phyloP scores from a whole-genome alignment of 2,888 invertebrate genomes.

The Petrolisthes manimaculis region DNA sequence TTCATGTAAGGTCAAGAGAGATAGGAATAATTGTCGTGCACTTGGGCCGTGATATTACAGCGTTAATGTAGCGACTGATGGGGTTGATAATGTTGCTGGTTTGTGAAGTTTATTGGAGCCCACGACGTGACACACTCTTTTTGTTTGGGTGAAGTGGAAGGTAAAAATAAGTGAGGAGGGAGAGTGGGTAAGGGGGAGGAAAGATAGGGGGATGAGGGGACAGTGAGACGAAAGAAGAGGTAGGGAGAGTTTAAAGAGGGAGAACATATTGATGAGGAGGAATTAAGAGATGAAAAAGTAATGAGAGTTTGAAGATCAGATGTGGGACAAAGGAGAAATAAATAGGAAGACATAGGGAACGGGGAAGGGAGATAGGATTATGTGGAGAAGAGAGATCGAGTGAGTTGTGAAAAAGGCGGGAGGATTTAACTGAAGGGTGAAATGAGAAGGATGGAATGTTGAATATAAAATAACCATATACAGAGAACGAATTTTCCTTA shows the following conservation, averaged over 20 bases:
- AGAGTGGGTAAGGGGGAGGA: not conserved
- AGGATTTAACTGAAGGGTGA: not conserved
- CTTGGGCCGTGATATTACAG: not conserved
- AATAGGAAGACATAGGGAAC: not conserved
- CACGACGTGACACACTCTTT: no score
- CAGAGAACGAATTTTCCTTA: not conserved
- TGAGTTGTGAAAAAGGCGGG: not conserved
- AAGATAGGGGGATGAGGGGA: not conserved
- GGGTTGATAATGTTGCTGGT: not conserved
- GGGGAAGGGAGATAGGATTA: not conserved
- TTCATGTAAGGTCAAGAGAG: not conserved
- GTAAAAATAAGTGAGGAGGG: not conserved
- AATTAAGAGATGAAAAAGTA: not conserved
- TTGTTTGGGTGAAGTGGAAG: no score
- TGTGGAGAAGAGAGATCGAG: not conserved
- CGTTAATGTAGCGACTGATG: not conserved
- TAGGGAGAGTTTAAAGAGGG: not conserved
- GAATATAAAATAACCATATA: not conserved
- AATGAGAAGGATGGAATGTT: not conserved
- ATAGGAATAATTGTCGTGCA: not conserved
- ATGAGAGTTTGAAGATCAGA: not conserved
- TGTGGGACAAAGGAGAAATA: not conserved
- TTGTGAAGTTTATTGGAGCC: not conserved
- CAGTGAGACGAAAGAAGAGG: not conserved
- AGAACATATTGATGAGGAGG: not conserved